Evolutionary conservation across 2,888 invertebrate genomes (phyloP).

Genomic region (Drosophila anomelani): DNA sequence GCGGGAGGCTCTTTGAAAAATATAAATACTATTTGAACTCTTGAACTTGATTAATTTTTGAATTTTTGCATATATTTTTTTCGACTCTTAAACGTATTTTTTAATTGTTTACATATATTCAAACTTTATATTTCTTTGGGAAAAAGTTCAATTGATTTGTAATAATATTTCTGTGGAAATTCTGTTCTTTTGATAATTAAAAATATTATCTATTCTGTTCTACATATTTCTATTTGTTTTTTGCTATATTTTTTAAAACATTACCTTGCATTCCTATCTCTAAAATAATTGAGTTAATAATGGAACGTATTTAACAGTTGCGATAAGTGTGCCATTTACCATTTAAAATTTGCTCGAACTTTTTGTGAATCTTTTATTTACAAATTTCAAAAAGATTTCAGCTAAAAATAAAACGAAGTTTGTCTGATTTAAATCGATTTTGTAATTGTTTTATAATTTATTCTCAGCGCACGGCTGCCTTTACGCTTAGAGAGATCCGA

Average conservation of each 20-base stretch:
- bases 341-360: too few species aligned
- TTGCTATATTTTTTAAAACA: neutral
- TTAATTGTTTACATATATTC: neutral
- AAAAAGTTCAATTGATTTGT: too few species aligned
- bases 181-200: neutral
- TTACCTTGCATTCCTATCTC: neutral
- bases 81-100: neutral
- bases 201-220: neutral
- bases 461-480: conserved; percentile 6
- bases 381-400: too few species aligned
- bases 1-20: conserved; percentile 2
- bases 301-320: conserved; percentile 2
- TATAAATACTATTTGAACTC: neutral
- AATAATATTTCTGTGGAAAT: neutral
- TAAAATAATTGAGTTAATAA: conserved; percentile 2
- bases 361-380: too few species aligned
- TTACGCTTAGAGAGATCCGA: neutral
- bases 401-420: too few species aligned
- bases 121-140: too few species aligned
- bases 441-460: neutral
- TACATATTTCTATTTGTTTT: neutral
- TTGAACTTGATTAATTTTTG: neutral
- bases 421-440: too few species aligned
- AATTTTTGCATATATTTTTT: neutral
- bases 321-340: conserved; percentile 12